Conservation (phyloP, 2,888 invertebrate genomes). For the Meteorus colon region DNA sequence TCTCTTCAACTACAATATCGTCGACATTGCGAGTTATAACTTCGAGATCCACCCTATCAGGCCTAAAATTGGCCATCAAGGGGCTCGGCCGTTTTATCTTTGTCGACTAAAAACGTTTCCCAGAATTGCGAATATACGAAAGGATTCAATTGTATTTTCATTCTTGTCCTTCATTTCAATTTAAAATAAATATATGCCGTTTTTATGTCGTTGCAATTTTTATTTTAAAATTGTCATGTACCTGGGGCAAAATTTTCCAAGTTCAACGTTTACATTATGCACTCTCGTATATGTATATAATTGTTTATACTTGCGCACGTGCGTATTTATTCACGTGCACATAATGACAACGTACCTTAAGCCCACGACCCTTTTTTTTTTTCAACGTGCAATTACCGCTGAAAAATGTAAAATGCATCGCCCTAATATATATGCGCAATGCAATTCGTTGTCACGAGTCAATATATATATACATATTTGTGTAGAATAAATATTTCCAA, state of each 20-base stretch:
- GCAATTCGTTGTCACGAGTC: not conserved
- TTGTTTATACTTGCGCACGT: conserved; percentile 51
- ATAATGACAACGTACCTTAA: conserved; percentile 66
- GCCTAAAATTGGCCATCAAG: conserved; percentile 22
- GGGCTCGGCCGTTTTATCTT: not conserved
- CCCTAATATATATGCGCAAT: conserved; percentile 45
- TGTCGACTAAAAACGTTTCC: not conserved
- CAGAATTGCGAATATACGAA: conserved; percentile 1
- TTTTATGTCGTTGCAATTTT: conserved; percentile 4
- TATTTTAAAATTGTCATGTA: conserved; percentile 3
- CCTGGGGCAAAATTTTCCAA: conserved; percentile 14
- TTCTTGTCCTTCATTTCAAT: not conserved
- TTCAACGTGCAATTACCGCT: conserved; percentile 65
- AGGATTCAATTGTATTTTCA: not conserved
- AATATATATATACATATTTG: conserved; percentile 12
- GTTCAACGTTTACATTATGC: conserved; percentile 7
- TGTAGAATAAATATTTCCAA: conserved; percentile 34
- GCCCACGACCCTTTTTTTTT: conserved; percentile 47
- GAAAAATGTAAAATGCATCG: conserved; percentile 67
- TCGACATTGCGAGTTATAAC: conserved; percentile 31
- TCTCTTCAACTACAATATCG: not conserved
- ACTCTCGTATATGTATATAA: conserved; percentile 13
- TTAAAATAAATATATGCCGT: not conserved
- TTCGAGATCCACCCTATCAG: conserved; percentile 1
- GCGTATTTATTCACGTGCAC: conserved; percentile 66